Percentiles rank a stretch among this genome's conserved stretches.
Evolutionary conservation across 2,797 vertebrate genomes (phyloP).

Genomic region (Trachops cirrhosus): DNA sequence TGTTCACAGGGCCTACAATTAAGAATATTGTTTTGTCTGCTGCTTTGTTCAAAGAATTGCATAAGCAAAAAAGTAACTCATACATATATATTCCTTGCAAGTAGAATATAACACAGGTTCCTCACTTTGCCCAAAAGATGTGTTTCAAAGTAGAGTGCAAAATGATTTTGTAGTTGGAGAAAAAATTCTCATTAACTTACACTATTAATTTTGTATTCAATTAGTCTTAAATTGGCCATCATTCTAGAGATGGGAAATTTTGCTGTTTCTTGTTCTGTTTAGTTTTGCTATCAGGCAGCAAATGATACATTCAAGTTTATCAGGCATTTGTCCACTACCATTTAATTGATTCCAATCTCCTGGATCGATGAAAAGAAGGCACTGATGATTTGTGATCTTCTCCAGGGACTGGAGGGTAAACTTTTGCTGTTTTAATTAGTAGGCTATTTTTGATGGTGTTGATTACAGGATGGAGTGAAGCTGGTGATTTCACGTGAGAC

Average conservation of each 20-base stretch:
- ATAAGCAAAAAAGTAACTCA: background rate
- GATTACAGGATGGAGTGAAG: background rate
- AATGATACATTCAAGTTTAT: background rate
- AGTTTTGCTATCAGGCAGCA: background rate
- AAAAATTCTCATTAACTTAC: constrained; percentile 1
- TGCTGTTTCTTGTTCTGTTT: background rate
- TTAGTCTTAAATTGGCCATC: background rate
- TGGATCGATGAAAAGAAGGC: background rate
- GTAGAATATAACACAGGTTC: background rate
- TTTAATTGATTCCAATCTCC: background rate
- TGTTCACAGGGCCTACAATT: background rate
- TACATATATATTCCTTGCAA: background rate
- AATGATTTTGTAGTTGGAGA: constrained; percentile 17
- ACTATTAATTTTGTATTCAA: constrained; percentile 35
- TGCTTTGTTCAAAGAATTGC: background rate
- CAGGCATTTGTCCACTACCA: background rate
- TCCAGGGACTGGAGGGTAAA: background rate
- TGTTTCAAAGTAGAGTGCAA: constrained; percentile 25
- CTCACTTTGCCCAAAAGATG: background rate
- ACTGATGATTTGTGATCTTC: background rate
- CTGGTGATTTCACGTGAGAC: background rate
- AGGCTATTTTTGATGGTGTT: background rate
- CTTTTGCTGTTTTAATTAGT: background rate
- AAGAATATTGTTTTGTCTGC: constrained; percentile 43
- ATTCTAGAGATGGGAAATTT: constrained; percentile 20